Percentiles rank a stretch among this genome's conserved stretches.
Evolutionary conservation across 2,797 vertebrate species (phyloP).

Genomic region (Sebastes diploproa): DNA sequence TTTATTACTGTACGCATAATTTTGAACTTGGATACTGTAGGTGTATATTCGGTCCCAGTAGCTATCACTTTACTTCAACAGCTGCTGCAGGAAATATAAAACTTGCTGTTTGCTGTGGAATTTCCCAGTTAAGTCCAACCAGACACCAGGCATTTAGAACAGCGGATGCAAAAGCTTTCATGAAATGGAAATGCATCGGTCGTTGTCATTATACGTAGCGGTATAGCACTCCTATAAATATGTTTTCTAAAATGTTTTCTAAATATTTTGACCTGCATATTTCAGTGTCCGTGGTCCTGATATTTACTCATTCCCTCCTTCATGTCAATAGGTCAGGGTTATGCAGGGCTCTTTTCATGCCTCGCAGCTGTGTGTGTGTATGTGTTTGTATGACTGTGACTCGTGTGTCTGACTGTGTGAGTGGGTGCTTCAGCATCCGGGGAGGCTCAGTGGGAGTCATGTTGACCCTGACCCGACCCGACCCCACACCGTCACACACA

Average conservation of each 20-base stretch:
- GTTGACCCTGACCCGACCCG: constrained; percentile 30
- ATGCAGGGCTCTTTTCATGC: background rate
- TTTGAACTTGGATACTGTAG: background rate
- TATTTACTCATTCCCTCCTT: background rate
- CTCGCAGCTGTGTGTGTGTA: background rate
- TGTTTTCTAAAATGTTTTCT: background rate
- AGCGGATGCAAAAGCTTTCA: background rate
- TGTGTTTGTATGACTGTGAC: background rate
- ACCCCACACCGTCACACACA: background rate
- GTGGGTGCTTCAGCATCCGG: background rate
- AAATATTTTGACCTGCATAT: background rate
- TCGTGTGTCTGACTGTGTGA: background rate
- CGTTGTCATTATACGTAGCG: background rate
- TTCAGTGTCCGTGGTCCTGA: background rate
- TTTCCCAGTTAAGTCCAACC: background rate
- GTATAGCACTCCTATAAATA: background rate
- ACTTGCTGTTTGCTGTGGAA: background rate
- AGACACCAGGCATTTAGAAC: background rate
- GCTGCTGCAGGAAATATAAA: background rate
- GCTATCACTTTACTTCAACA: background rate
- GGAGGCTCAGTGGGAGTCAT: background rate
- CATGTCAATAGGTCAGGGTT: constrained; percentile 1
- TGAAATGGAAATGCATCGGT: background rate
- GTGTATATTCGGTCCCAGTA: background rate
- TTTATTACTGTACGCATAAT: background rate